Conservation (phyloP, 2,797 vertebrate species). For the Neosilurus hyrtlii region DNA sequence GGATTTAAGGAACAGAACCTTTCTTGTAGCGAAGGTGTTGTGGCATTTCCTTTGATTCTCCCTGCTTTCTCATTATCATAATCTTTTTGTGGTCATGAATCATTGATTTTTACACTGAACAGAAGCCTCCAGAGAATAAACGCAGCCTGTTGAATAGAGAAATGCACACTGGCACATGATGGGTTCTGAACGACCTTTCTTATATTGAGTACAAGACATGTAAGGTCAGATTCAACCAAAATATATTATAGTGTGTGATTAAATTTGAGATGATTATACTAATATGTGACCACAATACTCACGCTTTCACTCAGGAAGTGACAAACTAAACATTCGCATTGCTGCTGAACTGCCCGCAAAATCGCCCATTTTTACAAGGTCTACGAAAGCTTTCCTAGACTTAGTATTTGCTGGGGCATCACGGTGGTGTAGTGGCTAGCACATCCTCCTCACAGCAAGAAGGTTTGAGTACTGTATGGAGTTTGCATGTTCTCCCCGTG, state of each 20-base stretch:
- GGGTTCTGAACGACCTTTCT: slow-evolving; percentile 35
- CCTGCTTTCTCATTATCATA: slow-evolving; percentile 39
- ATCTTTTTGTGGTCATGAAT: slow-evolving; percentile 31
- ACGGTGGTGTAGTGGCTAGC: no score
- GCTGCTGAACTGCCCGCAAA: no score
- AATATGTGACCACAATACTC: neutral
- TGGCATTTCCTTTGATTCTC: neutral
- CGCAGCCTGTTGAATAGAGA: neutral
- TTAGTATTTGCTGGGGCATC: no score
- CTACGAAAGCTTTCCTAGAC: no score
- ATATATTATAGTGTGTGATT: neutral
- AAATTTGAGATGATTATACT: neutral
- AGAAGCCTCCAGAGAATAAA: slow-evolving; percentile 18
- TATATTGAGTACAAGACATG: slow-evolving; percentile 8
- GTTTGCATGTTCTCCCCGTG: no score
- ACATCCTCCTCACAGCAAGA: no score
- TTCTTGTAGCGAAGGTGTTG: neutral
- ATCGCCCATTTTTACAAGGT: no score
- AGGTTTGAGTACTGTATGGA: no score
- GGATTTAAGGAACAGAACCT: neutral
- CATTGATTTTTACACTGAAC: slow-evolving; percentile 43
- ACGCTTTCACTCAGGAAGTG: neutral
- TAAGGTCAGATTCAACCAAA: neutral
- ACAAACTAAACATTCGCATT: no score
- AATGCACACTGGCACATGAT: slow-evolving; percentile 6